Conservation (phyloP, 2,888 invertebrate genomes). For the Orchesellides sinensis region DNA sequence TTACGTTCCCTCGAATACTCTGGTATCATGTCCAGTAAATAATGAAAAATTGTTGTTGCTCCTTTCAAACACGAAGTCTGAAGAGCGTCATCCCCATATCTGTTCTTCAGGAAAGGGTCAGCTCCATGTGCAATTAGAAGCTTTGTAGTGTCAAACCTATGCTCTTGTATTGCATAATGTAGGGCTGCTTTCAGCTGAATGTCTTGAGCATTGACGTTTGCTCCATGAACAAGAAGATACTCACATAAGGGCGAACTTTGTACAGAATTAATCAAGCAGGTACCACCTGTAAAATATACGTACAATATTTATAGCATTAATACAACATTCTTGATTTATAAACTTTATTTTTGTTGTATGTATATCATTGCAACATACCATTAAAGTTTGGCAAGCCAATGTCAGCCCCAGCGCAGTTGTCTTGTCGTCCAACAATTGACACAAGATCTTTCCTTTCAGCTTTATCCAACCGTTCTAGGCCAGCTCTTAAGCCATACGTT, state of each 20-base stretch:
- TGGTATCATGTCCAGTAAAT: conserved; percentile 81
- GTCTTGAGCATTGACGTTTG: conserved; percentile 90
- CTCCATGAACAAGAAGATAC: conserved; percentile 87
- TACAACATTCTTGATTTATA: too few relatives aligned
- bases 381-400: conserved; percentile 90
- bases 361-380: conserved; percentile 76
- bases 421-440: conserved; percentile 81
- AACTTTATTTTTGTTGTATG: too few relatives aligned
- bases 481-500: conserved; percentile 79
- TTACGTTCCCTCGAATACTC: conserved; percentile 83
- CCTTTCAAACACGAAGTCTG: conserved; percentile 91
- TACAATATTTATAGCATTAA: neutral
- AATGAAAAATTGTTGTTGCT: conserved; percentile 83
- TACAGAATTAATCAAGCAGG: conserved; percentile 95
- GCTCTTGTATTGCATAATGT: conserved; percentile 92
- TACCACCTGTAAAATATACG: conserved; percentile 81
- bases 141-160: conserved; percentile 87
- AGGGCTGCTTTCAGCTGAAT: conserved; percentile 93
- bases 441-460: conserved; percentile 84
- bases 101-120: conserved; percentile 85
- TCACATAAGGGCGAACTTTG: conserved; percentile 90
- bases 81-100: conserved; percentile 92
- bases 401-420: conserved; percentile 91
- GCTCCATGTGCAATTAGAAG: conserved; percentile 88
- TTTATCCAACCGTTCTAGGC: conserved; percentile 81